Base-by-base conservation (phyloP, 2,888 invertebrate species). In the Dicyrtoma fusca region DNA sequence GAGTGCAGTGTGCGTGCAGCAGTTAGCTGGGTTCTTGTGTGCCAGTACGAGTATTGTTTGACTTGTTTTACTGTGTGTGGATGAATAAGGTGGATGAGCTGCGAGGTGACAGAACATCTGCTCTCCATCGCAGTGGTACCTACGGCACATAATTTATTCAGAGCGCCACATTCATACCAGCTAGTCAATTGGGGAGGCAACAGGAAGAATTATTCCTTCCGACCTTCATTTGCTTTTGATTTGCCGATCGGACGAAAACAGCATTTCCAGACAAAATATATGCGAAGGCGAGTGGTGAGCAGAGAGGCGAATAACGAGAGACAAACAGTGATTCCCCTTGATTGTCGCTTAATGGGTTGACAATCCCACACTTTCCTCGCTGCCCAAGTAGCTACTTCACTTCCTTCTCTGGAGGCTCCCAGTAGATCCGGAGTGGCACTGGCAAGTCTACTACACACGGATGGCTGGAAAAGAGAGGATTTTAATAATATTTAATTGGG, bases 51-150 rank as follows among this genome's bases (percentile, higher is more conserved):
- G 34, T 34, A 61, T 61, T 61, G 25, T 34, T 25, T n/a, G 34
- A 13, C 25, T 55, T 23, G 23, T 23, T 21, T 55, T 23, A 23
- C 23, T 23, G 23, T 4, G 59, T 21, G 4, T 57, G 57, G 8
- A 42, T n/a, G 44, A 14, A 57, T 69, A 69, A 69, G 68, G 68
- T 59, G 69, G 45, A 59, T 17, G 49, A 44, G 42, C 19, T 59
- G 11, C n/a, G 34, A 61, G 49, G 49, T 65, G 47, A 49, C 62
- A 53, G 70, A 70, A 70, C 70, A 70, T 70, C 70, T 70, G 70
- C 26, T 70, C 65, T 10, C 34, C 34, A 8, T 34, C 34, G 34
- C 34, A 3, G 34, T 34, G 4, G 8, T 8, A 34, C 34, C 3
- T 8, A 34, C 34, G 8, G 34, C 8, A 34, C 34, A 34, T 34